Conservation (phyloP, 2,113 vertebrate genomes). For the Notiomystis cincta region DNA sequence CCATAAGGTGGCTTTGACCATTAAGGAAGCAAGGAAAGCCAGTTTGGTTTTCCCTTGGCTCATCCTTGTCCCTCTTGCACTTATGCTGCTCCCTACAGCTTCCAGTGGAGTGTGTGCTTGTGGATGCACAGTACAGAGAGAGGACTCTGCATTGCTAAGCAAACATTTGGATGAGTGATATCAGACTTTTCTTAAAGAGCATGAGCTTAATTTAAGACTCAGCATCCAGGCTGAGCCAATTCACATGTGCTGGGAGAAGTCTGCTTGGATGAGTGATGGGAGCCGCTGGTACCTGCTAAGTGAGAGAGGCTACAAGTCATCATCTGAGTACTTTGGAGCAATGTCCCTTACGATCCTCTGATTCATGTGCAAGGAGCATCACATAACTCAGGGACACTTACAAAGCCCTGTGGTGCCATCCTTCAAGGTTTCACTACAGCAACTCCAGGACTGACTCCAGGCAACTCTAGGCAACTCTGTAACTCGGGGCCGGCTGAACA, state of each 20-base stretch:
- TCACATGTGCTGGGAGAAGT: background rate
- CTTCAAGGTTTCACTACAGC: background rate
- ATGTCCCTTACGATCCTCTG: conserved; percentile 39
- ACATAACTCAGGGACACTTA: conserved; percentile 36
- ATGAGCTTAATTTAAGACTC: background rate
- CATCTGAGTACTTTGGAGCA: conserved; percentile 2
- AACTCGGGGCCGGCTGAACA: background rate
- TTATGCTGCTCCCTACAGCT: background rate
- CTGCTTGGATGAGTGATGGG: conserved; percentile 24
- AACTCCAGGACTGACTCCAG: background rate
- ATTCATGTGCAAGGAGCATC: conserved; percentile 38
- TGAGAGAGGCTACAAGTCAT: conserved; percentile 13
- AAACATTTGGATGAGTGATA: background rate
- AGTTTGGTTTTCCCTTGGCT: background rate
- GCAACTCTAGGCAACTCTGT: background rate
- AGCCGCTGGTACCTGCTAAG: background rate
- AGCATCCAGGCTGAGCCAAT: background rate
- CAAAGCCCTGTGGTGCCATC: conserved; percentile 25
- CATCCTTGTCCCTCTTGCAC: background rate
- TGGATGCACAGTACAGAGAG: accelerated
- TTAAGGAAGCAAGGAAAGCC: background rate
- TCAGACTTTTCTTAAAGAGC: background rate
- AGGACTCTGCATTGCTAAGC: background rate
- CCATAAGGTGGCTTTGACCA: background rate
- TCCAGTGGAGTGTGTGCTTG: background rate